These are phyloP conservation scores for Micrasema longulum DNA, from an alignment of 1,140 invertebrate species.

Conservation along the genomic window DNA sequence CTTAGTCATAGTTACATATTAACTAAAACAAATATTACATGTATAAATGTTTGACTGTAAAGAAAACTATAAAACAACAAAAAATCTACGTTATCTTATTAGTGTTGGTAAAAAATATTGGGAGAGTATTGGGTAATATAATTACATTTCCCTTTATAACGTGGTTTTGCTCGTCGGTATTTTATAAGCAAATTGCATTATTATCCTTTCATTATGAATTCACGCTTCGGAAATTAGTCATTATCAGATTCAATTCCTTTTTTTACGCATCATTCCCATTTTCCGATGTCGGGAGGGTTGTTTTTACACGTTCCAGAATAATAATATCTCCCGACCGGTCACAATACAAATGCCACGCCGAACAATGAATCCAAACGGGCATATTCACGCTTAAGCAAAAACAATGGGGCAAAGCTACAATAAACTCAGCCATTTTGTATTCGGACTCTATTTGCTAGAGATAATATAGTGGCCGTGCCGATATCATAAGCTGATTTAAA, in stretches of 20 bases:
- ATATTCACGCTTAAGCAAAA: conserved; percentile 47
- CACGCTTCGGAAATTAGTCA: conserved; percentile 1
- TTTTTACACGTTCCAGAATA: conserved; percentile 25
- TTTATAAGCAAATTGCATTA: too few species aligned
- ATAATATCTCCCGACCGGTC: conserved; percentile 41
- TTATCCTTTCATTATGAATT: conserved; percentile 2
- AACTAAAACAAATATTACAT: too few species aligned
- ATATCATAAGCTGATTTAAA: conserved; percentile 46
- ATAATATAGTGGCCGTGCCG: conserved; percentile 42
- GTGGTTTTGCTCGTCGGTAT: too few species aligned
- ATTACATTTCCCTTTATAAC: too few species aligned
- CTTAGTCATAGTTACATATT: too few species aligned
- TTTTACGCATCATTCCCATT: neutral
- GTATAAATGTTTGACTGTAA: too few species aligned
- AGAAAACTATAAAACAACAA: too few species aligned
- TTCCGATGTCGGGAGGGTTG: conserved; percentile 12
- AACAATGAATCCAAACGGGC: conserved; percentile 47
- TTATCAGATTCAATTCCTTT: conserved; percentile 9
- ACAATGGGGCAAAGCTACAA: conserved; percentile 40
- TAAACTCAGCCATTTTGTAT: conserved; percentile 39
- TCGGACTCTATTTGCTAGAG: conserved; percentile 38
- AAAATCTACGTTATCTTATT: too few species aligned
- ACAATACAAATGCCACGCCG: conserved; percentile 38
- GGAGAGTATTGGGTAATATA: too few species aligned
- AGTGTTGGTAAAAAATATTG: too few species aligned